These are phyloP conservation scores for Phyllopteryx taeniolatus DNA, from an alignment of 2,113 vertebrate species.

Conservation along the genomic window DNA sequence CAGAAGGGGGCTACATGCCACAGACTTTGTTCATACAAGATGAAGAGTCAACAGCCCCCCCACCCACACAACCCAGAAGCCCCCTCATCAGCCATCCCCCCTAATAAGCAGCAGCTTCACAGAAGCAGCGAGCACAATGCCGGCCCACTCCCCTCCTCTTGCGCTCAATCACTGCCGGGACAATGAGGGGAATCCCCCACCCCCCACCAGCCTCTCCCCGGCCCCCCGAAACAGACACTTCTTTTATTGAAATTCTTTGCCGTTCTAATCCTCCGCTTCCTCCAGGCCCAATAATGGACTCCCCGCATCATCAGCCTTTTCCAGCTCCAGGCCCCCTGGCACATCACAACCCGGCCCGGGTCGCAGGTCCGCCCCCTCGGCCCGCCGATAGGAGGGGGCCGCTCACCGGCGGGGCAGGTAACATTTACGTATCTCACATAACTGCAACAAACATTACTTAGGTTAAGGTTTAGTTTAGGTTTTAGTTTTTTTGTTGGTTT, in stretches of 20 bases:
- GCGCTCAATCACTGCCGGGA: slow-evolving; percentile 78
- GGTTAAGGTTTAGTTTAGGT: neutral
- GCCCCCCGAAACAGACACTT: slow-evolving; percentile 78
- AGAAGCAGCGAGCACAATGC: slow-evolving; percentile 74
- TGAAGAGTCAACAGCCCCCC: slow-evolving; percentile 81
- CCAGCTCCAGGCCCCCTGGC: slow-evolving; percentile 55
- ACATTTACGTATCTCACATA: neutral
- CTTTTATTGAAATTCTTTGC: slow-evolving; percentile 84
- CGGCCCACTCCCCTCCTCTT: slow-evolving; percentile 71
- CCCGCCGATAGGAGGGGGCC: neutral
- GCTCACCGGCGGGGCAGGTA: neutral
- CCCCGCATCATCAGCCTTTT: slow-evolving; percentile 77
- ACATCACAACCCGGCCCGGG: slow-evolving; percentile 59
- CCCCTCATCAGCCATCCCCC: slow-evolving; percentile 63
- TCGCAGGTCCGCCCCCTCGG: slow-evolving; percentile 68
- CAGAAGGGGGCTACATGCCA: slow-evolving; percentile 66
- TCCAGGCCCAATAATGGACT: slow-evolving; percentile 79
- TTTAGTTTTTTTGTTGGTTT: neutral
- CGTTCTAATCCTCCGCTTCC: slow-evolving; percentile 83
- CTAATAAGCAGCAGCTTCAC: slow-evolving; percentile 72
- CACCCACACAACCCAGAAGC: slow-evolving; percentile 59
- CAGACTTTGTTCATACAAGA: slow-evolving; percentile 80
- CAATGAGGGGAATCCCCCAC: slow-evolving; percentile 64
- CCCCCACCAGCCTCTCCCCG: slow-evolving; percentile 33
- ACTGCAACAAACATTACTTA: neutral